phyloP scores from a whole-genome alignment of 2,113 vertebrate genomes.

The Rhodinocichla rosea region DNA sequence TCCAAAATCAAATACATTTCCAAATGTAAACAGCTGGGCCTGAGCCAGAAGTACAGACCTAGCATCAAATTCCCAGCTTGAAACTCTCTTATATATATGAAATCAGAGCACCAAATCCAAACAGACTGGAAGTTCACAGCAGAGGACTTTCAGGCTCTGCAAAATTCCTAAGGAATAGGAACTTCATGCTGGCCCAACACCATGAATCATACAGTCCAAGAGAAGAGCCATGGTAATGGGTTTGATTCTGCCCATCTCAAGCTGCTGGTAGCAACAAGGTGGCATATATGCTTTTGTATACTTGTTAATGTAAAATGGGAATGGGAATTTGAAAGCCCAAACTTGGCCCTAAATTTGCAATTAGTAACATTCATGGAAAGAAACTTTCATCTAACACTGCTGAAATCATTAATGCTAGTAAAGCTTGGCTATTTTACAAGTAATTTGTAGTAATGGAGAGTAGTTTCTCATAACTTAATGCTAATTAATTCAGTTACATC shows the following conservation, averaged over 20 bases:
- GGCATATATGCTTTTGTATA: neutral
- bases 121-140: neutral
- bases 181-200: neutral
- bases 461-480: slow-evolving; percentile 68
- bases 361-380: neutral
- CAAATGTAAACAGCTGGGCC: slow-evolving; percentile 1
- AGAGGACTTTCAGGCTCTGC: neutral
- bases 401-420: slow-evolving; percentile 16
- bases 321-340: neutral
- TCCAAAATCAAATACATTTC: slow-evolving; percentile 29
- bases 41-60: slow-evolving; percentile 1
- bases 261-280: neutral
- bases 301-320: neutral
- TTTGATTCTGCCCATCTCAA: neutral
- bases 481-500: slow-evolving; percentile 70
- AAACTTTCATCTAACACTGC: neutral
- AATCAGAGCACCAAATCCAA: neutral
- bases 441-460: slow-evolving; percentile 64
- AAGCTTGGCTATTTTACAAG: slow-evolving; percentile 53
- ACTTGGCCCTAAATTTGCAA: neutral
- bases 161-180: neutral
- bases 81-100: neutral
- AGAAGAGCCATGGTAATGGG: fast-evolving
- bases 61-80: neutral
- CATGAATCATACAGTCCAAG: neutral